phyloP scores from a whole-genome alignment of 2,113 vertebrate species.

The Casuarius casuarius region DNA sequence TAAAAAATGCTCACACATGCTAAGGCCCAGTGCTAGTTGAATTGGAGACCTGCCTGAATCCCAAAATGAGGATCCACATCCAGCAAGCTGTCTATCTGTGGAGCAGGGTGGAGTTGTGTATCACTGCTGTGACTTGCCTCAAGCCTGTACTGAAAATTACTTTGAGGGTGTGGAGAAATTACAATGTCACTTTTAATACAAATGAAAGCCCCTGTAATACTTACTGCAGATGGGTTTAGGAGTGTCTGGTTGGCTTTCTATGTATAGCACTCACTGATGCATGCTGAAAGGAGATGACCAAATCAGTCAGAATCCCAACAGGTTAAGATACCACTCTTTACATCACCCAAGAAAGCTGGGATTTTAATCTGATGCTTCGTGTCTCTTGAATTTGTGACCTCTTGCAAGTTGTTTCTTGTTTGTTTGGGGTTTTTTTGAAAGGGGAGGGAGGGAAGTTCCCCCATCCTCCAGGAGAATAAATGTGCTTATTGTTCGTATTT shows the following conservation, averaged over 20 bases:
- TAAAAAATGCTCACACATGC: not conserved
- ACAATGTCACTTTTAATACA: not conserved
- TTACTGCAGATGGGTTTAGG: constrained; percentile 13
- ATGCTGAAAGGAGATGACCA: not conserved
- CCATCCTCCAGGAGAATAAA: not conserved
- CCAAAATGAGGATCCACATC: not conserved
- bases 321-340: not conserved
- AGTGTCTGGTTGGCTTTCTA: not conserved
- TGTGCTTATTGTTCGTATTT: not conserved
- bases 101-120: not conserved
- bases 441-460: not conserved
- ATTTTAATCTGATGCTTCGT: not conserved
- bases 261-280: not conserved
- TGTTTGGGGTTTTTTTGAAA: not conserved
- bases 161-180: not conserved
- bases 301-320: not conserved
- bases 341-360: too few species aligned
- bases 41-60: not conserved
- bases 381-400: not conserved
- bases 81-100: not conserved
- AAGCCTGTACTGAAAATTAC: not conserved
- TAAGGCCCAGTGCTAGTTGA: not conserved
- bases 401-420: not conserved
- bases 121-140: not conserved
- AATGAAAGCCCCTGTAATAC: not conserved